Evolutionary conservation across 2,888 invertebrate species (phyloP), one percentile per base, ranked within the genome.

Genomic region (Venusia cambrica): DNA sequence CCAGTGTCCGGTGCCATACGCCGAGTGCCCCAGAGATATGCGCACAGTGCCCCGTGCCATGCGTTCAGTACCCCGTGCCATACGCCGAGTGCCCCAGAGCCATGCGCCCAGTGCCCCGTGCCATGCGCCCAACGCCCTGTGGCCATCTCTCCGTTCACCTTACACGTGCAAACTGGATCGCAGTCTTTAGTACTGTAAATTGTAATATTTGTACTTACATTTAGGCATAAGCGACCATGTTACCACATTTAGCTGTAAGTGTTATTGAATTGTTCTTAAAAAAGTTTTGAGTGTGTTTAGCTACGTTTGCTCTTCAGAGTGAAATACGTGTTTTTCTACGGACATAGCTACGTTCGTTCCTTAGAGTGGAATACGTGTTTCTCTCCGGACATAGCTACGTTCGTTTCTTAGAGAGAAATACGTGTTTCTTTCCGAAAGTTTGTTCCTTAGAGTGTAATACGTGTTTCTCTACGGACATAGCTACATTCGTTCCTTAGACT

Each of bases 201-300:
- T 45, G 39, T 45, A 39, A 42, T 29, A 38, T 32, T 44, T 40
- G 38, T 45, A 42, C 30, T 29, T 45, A 41, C 32, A 2, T 9
- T 1, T 32, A 17, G 15, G n/a, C 1, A 5, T 36, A 18, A 38
- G 13, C 18, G 25, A 26, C 16, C 8, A 30, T 13, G 34, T 39
- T 35, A 30, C 32, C 20, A 27, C 19, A 32, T 31, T 5, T 43
- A 43, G 16, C 5, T 6, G 5, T 47, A 47, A 47, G 46, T 47
- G 46, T 47, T 47, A 40, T 36, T 2, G 17, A 27, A 35, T 43
- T 47, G 46, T 43, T 35, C 29, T 40, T 33, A 37, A 9, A 20
- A 18, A 17, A 10, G 22, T 24, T 20, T 22, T 34, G 25, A 28
- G 25, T 18, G n/a, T n/a, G n/a, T n/a, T n/a, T n/a, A n/a, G n/a